A percentile compares a stretch with the other conserved stretches of the same genome.
phyloP scores from a whole-genome alignment of 2,888 invertebrate species.

The Lithophane leautieri region DNA sequence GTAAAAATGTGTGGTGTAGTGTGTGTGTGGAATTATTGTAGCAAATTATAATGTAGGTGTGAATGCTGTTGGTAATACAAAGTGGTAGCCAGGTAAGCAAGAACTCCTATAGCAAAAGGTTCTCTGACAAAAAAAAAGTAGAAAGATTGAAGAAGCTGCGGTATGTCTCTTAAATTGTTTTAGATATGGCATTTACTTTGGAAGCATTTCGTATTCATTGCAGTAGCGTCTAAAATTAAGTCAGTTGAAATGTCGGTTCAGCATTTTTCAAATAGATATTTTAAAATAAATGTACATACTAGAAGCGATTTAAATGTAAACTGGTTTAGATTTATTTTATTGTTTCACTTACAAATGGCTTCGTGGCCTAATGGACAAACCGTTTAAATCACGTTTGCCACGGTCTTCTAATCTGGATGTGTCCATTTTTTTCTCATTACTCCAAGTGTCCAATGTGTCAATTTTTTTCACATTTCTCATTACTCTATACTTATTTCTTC shows the following conservation, averaged over 20 bases:
- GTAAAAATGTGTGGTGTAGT: not conserved
- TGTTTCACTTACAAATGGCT: not conserved
- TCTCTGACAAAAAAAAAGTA: conserved; percentile 2
- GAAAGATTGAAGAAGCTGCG: conserved; percentile 14
- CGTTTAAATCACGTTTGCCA: not conserved
- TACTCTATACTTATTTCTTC: not conserved
- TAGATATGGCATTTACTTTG: conserved; percentile 2
- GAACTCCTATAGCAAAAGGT: not conserved
- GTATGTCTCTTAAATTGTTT: conserved; percentile 12
- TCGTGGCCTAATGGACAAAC: not conserved
- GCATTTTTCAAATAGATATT: conserved; percentile 11
- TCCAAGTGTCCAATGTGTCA: not conserved
- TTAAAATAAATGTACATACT: conserved; percentile 13
- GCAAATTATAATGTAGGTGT: conserved; percentile 9
- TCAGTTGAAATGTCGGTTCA: conserved; percentile 26
- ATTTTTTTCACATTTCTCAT: not conserved
- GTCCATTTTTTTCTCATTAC: not conserved
- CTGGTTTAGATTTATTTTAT: conserved; percentile 4
- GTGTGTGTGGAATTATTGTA: conserved; percentile 31
- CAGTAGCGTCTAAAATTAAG: conserved; percentile 17
- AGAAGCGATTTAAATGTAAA: conserved; percentile 26
- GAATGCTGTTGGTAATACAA: not conserved
- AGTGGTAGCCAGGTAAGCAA: not conserved
- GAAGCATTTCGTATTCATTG: conserved; percentile 28
- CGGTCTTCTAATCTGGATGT: not conserved